phyloP scores from a whole-genome alignment of 2,113 vertebrate genomes.

The Petrocephalus zakoni region DNA sequence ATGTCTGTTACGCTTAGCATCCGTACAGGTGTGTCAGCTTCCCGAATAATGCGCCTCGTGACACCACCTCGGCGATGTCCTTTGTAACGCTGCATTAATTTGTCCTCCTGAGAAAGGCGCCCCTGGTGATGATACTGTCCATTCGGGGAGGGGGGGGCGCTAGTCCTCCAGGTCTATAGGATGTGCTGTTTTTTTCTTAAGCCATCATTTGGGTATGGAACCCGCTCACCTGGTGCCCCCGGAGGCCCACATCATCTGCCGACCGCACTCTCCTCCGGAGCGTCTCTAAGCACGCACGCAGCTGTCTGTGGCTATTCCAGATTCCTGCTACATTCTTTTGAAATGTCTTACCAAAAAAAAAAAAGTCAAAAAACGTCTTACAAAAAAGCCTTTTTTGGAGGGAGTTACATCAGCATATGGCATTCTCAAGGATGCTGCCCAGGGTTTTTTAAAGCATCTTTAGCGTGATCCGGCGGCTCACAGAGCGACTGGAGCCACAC shows the following conservation, averaged over 20 bases:
- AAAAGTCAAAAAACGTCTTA: neutral
- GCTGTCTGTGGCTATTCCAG: neutral
- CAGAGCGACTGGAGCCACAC: neutral
- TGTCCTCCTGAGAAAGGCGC: neutral
- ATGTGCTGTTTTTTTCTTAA: neutral
- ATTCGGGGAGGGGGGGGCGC: neutral
- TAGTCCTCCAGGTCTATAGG: neutral
- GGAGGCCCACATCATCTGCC: neutral
- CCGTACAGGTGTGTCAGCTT: neutral
- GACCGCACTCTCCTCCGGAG: neutral
- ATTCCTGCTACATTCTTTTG: neutral
- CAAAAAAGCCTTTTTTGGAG: neutral
- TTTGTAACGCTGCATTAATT: neutral
- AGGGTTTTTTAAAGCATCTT: neutral
- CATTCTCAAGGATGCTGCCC: neutral
- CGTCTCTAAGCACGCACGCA: neutral
- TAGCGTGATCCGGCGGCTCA: neutral
- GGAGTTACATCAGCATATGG: neutral
- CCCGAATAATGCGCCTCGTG: neutral
- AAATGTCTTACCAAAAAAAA: neutral
- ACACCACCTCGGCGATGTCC: neutral
- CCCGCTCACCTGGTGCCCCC: neutral
- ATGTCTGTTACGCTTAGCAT: neutral
- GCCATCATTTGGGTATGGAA: neutral
- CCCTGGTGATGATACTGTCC: neutral